These are phyloP conservation scores for Chaetogeoica ovagalla DNA, from an alignment of 2,888 invertebrate genomes.

Conservation along the genomic window DNA sequence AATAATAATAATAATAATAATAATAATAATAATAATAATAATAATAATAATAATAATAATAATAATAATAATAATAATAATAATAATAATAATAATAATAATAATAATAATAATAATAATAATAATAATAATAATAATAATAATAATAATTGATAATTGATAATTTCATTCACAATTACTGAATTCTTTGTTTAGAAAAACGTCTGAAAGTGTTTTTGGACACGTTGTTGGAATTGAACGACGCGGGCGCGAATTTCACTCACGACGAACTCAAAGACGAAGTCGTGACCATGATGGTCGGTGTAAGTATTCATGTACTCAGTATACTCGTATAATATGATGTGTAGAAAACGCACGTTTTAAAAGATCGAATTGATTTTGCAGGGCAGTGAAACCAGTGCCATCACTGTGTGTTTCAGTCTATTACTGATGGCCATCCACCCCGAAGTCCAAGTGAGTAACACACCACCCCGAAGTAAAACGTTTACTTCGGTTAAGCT, in stretches of 20 bases:
- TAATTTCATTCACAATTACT: no score
- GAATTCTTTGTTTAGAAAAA: conserved; percentile 45
- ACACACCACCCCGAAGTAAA: no score
- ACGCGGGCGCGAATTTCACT: conserved; percentile 55
- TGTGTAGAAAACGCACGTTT: not conserved
- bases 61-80: no score
- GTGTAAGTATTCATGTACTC: conserved; percentile 54
- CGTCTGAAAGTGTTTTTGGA: conserved; percentile 55
- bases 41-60: no score
- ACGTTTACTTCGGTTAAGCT: no score
- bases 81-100: no score
- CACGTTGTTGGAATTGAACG: conserved; percentile 55
- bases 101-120: no score
- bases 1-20: no score
- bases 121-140: no score
- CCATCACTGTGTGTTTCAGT: conserved; percentile 57
- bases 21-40: no score
- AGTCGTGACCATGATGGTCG: conserved; percentile 56
- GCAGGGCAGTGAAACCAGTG: conserved; percentile 58
- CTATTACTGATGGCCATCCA: conserved; percentile 57
- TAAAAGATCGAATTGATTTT: no score
- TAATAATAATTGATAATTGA: no score
- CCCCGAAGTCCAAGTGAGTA: conserved; percentile 57
- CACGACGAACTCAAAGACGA: conserved; percentile 56
- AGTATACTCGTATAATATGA: not conserved